Evolutionary conservation across 2,888 invertebrate genomes (phyloP).

Genomic region (Agonopterix arenella): DNA sequence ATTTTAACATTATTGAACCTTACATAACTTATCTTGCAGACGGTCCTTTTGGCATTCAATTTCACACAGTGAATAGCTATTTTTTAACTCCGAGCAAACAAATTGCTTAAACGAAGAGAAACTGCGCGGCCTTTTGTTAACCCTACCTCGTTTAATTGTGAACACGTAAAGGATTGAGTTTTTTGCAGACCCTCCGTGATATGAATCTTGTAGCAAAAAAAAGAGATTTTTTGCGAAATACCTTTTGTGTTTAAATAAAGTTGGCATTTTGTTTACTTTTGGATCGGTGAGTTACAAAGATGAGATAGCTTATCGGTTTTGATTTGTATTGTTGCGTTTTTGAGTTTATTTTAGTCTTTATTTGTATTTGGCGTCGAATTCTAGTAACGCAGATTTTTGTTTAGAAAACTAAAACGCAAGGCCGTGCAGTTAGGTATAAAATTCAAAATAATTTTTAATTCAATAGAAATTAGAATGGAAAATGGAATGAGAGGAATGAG

Average conservation of each 20-base stretch:
- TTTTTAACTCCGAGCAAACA: neutral
- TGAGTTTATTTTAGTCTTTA: no score
- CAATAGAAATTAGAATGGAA: no score
- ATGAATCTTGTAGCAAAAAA: conserved; percentile 13
- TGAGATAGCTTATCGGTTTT: conserved; percentile 1
- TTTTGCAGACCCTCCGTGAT: conserved; percentile 24
- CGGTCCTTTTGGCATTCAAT: neutral
- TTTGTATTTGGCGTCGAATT: no score
- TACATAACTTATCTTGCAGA: no score
- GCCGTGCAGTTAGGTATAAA: no score
- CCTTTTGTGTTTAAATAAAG: neutral
- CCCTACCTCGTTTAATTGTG: conserved; percentile 16
- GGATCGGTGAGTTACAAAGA: conserved; percentile 3
- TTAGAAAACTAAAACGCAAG: no score
- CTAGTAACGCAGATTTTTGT: no score
- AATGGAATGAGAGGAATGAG: no score
- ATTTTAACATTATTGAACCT: no score
- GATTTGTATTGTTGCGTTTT: neutral
- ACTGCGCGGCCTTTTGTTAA: conserved; percentile 4
- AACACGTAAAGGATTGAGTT: conserved; percentile 28
- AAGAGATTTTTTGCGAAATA: conserved; percentile 8
- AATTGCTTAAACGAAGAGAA: conserved; percentile 2
- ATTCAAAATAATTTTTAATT: no score
- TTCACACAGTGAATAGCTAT: neutral
- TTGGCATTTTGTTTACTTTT: conserved; percentile 6